Evolutionary conservation across 2,797 vertebrate species (phyloP).

Genomic region (Sciurus carolinensis): DNA sequence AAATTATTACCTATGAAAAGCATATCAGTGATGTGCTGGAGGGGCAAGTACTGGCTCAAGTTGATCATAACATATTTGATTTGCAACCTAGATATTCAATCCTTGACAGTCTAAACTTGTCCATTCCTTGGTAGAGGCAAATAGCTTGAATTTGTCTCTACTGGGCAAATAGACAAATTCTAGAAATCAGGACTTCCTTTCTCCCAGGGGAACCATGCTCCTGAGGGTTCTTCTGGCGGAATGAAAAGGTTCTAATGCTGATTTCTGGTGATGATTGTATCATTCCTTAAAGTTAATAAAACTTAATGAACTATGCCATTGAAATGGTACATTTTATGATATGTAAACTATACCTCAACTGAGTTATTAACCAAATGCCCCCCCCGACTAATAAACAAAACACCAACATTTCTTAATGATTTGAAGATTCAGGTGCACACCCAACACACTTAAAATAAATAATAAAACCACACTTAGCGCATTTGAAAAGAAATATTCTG

Average conservation of each 20-base stretch:
- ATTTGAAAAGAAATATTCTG: neutral
- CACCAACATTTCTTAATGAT: neutral
- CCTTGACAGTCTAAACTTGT: neutral
- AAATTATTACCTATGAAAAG: neutral
- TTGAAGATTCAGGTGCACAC: neutral
- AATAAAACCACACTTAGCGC: neutral
- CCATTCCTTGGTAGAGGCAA: neutral
- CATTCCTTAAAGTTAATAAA: constrained; percentile 24
- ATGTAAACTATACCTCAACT: neutral
- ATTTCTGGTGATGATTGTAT: neutral
- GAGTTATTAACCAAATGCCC: neutral
- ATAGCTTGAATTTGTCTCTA: neutral
- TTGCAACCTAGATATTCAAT: neutral
- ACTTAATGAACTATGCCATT: neutral
- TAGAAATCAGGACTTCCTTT: neutral
- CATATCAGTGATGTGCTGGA: too few species aligned
- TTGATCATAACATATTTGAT: neutral
- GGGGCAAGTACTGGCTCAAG: neutral
- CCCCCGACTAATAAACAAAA: neutral
- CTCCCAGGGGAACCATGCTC: neutral
- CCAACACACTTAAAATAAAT: neutral
- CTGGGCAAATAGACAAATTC: neutral
- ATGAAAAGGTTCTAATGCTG: neutral
- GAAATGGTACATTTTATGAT: neutral
- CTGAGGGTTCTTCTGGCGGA: neutral